Evolutionary conservation across 2,797 vertebrate species (phyloP).

Genomic region (Furcifer pardalis): DNA sequence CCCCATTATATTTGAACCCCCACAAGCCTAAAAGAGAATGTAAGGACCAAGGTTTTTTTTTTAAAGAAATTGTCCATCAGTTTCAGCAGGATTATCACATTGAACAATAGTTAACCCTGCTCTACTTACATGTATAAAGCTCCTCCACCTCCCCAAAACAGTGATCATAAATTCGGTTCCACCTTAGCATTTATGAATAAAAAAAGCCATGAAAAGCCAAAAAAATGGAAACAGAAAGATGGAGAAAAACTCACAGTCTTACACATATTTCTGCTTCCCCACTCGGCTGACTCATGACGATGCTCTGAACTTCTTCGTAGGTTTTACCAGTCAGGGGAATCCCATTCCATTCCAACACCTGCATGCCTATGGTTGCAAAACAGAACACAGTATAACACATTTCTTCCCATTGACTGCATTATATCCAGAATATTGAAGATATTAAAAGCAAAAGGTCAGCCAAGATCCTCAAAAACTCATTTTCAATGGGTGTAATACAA

Average conservation of each 20-base stretch:
- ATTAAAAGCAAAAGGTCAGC: conserved; percentile 39
- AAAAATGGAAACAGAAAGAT: conserved; percentile 81
- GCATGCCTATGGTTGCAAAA: conserved; percentile 87
- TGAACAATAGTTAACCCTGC: conserved; percentile 40
- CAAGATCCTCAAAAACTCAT: conserved; percentile 43
- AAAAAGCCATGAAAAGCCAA: conserved; percentile 78
- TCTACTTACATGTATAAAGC: conserved; percentile 53
- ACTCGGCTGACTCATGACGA: conserved; percentile 87
- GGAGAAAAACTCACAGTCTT: conserved; percentile 97
- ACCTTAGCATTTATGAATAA: conserved; percentile 77
- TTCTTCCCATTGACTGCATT: not conserved
- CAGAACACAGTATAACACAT: conserved; percentile 30
- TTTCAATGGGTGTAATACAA: conserved; percentile 42
- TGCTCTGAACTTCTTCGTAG: conserved; percentile 96
- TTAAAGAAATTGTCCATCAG: not conserved
- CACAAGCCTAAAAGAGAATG: conserved; percentile 36
- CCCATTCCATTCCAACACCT: conserved; percentile 98
- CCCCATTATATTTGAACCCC: conserved; percentile 15
- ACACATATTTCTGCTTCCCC: conserved; percentile 98
- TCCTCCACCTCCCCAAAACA: conserved; percentile 45
- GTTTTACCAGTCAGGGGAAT: conserved; percentile 91
- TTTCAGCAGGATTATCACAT: conserved; percentile 46
- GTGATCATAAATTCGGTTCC: conserved; percentile 72
- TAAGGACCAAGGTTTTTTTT: not conserved
- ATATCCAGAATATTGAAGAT: not conserved